A percentile compares a stretch with the other conserved stretches of the same genome.
Evolutionary conservation across 64 coral and sea anemone species (phyloP).

Genomic region (Montipora sp.): DNA sequence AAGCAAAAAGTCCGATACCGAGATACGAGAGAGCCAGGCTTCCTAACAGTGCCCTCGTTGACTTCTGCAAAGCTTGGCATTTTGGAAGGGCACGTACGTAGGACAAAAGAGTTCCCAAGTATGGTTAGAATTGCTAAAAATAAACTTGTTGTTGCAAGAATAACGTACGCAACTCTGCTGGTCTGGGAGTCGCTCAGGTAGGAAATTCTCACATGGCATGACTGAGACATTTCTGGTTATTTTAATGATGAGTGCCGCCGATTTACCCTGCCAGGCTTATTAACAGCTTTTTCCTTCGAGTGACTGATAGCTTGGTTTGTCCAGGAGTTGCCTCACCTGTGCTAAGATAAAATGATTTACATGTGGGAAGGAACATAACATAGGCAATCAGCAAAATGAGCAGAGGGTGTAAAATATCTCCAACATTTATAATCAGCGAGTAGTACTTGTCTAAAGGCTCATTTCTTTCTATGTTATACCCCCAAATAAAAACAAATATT

Average conservation of each 20-base stretch:
- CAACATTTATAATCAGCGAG: too few species aligned
- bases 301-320: too few species aligned
- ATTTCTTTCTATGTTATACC: too few species aligned
- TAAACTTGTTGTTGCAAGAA: background rate
- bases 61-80: background rate
- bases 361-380: too few species aligned
- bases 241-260: too few species aligned
- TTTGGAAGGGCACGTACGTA: slow-evolving; percentile 1
- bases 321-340: too few species aligned
- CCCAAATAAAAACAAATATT: too few species aligned
- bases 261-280: too few species aligned
- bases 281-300: background rate
- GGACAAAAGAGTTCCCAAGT: background rate
- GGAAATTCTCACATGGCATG: background rate
- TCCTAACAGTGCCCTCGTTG: slow-evolving; percentile 5
- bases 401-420: too few species aligned
- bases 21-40: slow-evolving; percentile 35
- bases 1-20: slow-evolving; percentile 21
- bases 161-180: background rate
- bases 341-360: too few species aligned
- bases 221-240: background rate
- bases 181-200: background rate
- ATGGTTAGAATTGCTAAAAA: background rate
- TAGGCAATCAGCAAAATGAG: too few species aligned
- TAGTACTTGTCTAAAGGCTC: too few species aligned